Conservation (phyloP, 1,140 invertebrate genomes). For the Fopius arisanus region DNA sequence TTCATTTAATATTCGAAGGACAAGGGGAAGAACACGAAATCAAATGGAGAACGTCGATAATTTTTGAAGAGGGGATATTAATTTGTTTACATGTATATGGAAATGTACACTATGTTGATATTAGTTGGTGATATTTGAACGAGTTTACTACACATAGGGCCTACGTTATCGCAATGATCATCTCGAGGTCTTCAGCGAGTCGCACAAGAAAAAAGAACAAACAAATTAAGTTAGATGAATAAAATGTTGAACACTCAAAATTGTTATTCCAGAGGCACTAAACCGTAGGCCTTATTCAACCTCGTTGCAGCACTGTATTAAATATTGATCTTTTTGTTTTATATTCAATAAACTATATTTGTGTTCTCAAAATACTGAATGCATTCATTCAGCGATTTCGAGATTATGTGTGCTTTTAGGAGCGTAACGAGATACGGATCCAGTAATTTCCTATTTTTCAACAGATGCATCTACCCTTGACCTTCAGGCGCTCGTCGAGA, state of each 20-base stretch:
- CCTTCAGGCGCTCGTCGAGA: too few species aligned
- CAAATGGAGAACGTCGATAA: neutral
- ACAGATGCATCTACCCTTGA: too few species aligned
- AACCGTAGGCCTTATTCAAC: slow-evolving; percentile 1
- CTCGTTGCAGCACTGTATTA: slow-evolving; percentile 9
- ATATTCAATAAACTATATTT: slow-evolving; percentile 12
- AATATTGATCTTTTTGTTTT: slow-evolving; percentile 1
- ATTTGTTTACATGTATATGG: slow-evolving; percentile 1
- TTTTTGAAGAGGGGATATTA: neutral
- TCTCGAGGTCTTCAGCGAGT: neutral
- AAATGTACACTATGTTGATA: neutral
- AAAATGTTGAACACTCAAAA: neutral
- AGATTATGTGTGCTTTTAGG: too few species aligned
- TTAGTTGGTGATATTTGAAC: slow-evolving; percentile 13
- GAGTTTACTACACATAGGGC: slow-evolving; percentile 1
- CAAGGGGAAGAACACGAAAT: neutral
- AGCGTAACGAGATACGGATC: too few species aligned
- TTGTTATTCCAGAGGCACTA: slow-evolving; percentile 6
- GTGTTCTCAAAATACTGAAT: neutral
- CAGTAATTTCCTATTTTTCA: too few species aligned
- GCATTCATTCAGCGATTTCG: neutral
- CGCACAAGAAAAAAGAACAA: neutral
- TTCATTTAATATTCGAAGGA: neutral
- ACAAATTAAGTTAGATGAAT: neutral
- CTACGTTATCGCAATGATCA: neutral